Evolutionary conservation across 2,113 vertebrate genomes (phyloP), one percentile per base, ranked within the genome.

Genomic region (Forbesichthys agassizii): DNA sequence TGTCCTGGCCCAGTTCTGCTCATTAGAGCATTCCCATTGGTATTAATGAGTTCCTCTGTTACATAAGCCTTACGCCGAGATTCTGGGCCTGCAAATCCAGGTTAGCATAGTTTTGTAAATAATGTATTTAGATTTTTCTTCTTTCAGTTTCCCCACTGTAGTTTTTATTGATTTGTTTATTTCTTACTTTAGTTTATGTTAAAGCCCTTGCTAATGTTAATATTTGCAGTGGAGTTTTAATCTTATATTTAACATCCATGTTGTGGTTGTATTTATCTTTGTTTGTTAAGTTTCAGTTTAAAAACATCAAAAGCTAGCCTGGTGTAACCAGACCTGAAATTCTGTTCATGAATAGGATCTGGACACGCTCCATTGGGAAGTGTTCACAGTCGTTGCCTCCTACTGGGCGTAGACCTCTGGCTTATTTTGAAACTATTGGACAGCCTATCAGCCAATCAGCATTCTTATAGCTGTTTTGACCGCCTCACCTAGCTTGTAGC

Each of bases 1-100:
- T 49, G 52, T 65, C 61, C 46, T 78, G 83, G 71, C 83, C 80
- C 71, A 75, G 49, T 69, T 83, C 71, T 48, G 3, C 64, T 48
- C n/a, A 27, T 27, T 9, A 33, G 27, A 7, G 12, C 70, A 20
- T 1, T 0, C 46, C 57, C 71, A 3, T 78, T 42, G 48, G 47
- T 62, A n/a, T 54, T 68, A 68, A 79, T 48, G 75, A 76, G 78
- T n/a, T n/a, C n/a, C 64, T 27, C 14, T 61, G 69, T 82, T 71
- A 64, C 18, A 9, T 49, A 83, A 79, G 64, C 0, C 7, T 57
- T 14, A 33, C 0, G 11, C 33, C 14, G 8, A 33, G 11, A 61
- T 61, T 33, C 55, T 56, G 46, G 53, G 9, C 4, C 5, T 70
- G 61, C 55, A 9, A 64, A 64, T 58, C 3, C 36, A 56, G 20